phyloP scores from a whole-genome alignment of 2,888 invertebrate species.

The Lithodes maja region DNA sequence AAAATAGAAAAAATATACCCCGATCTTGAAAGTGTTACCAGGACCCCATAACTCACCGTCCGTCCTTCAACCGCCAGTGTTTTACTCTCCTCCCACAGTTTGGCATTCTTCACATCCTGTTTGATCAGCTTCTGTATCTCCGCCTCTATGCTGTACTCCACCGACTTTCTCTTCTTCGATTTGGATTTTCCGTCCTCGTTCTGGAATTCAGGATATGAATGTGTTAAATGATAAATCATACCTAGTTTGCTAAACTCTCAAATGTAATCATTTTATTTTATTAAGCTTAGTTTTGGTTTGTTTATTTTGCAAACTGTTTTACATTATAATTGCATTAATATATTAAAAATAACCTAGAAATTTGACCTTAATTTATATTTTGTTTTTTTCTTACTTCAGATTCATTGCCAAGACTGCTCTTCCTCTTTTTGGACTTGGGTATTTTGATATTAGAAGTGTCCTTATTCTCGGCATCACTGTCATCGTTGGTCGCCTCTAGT shows the following conservation, averaged over 20 bases:
- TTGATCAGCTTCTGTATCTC: constrained; percentile 76
- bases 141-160: constrained; percentile 75
- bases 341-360: background rate
- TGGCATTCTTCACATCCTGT: constrained; percentile 80
- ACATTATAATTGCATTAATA: background rate
- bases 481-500: constrained; percentile 77
- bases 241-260: no score
- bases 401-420: constrained; percentile 5
- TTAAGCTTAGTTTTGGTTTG: no score
- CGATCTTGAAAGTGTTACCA: background rate
- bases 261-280: no score
- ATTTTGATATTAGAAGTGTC: background rate
- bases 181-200: constrained; percentile 18
- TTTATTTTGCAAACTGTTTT: no score
- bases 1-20: background rate
- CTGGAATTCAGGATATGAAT: background rate
- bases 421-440: constrained; percentile 36
- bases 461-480: constrained; percentile 27
- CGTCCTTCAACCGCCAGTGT: constrained; percentile 76
- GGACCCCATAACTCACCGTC: constrained; percentile 50
- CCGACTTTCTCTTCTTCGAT: constrained; percentile 73
- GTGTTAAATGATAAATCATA: no score
- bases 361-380: background rate
- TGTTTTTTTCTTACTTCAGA: constrained; percentile 12
- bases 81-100: constrained; percentile 82